These are phyloP conservation scores for Neosilurus hyrtlii DNA, from an alignment of 2,797 vertebrate species.

Conservation along the genomic window DNA sequence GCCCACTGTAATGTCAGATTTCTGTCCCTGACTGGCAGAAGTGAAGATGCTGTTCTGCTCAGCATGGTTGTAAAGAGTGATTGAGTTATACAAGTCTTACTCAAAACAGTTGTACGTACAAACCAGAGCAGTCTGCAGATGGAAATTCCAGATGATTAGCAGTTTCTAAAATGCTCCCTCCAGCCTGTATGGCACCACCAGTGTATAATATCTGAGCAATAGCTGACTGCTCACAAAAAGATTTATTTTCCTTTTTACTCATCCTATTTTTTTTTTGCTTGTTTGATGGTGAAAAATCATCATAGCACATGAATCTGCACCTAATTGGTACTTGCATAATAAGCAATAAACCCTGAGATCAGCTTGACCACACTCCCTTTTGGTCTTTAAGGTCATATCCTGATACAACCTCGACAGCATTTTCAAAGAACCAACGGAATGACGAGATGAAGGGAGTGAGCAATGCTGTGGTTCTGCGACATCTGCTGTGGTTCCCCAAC, in stretches of 20 bases:
- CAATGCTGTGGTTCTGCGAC: constrained; percentile 17
- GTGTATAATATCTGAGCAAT: not conserved
- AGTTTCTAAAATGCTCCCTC: not conserved
- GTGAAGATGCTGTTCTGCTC: not conserved
- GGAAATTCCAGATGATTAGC: not conserved
- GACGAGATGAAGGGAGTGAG: constrained; percentile 23
- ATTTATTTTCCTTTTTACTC: not conserved
- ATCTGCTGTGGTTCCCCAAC: constrained; percentile 40
- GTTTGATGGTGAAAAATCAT: no score
- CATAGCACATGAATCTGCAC: not conserved
- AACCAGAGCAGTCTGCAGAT: not conserved
- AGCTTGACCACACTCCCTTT: constrained; percentile 7
- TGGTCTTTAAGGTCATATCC: constrained; percentile 5
- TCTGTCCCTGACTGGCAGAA: not conserved
- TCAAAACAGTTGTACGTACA: not conserved
- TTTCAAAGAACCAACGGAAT: constrained; percentile 11
- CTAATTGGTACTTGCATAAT: constrained; percentile 8
- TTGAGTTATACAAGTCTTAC: no score
- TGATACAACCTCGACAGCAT: constrained; percentile 10
- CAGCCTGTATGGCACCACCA: no score
- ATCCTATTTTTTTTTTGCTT: not conserved
- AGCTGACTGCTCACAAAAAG: not conserved
- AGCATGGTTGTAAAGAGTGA: not conserved
- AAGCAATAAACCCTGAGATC: not conserved
- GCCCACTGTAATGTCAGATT: not conserved